Evolutionary conservation across 1,140 invertebrate species (phyloP).

Genomic region (Brachionus paranguensis): DNA sequence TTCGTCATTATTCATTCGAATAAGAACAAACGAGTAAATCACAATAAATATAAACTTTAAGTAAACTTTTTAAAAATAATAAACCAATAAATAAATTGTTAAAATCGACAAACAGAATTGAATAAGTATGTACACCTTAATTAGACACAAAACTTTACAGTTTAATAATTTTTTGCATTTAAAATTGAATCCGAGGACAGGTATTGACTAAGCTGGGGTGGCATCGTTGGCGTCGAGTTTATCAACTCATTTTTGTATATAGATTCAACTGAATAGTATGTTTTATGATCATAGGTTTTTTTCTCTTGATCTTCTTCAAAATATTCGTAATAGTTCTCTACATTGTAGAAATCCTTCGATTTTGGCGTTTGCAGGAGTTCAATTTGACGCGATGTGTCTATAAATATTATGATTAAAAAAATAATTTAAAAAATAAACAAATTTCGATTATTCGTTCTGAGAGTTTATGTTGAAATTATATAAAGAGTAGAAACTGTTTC

Average conservation of each 20-base stretch:
- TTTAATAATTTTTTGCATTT: neutral
- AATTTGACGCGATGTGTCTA: neutral
- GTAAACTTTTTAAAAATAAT: neutral
- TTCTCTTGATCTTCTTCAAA: neutral
- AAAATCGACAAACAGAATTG: neutral
- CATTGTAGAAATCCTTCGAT: neutral
- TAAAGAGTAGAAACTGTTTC: neutral
- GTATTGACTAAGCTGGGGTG: neutral
- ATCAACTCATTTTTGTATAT: constrained; percentile 21
- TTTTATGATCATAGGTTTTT: neutral
- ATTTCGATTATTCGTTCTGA: neutral
- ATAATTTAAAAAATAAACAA: neutral
- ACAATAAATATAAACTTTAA: neutral
- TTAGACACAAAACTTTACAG: neutral
- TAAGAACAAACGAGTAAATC: neutral
- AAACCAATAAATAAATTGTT: constrained; percentile 19
- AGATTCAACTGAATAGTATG: constrained; percentile 12
- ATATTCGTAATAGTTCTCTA: constrained; percentile 16
- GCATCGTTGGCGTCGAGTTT: constrained; percentile 3
- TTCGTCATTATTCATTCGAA: neutral
- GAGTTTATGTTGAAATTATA: neutral
- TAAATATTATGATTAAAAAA: neutral
- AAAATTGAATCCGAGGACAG: neutral
- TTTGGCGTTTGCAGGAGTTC: neutral
- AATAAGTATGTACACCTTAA: neutral